These are phyloP conservation scores for Danionella dracula DNA, from an alignment of 2,797 vertebrate genomes.

Conservation along the genomic window DNA sequence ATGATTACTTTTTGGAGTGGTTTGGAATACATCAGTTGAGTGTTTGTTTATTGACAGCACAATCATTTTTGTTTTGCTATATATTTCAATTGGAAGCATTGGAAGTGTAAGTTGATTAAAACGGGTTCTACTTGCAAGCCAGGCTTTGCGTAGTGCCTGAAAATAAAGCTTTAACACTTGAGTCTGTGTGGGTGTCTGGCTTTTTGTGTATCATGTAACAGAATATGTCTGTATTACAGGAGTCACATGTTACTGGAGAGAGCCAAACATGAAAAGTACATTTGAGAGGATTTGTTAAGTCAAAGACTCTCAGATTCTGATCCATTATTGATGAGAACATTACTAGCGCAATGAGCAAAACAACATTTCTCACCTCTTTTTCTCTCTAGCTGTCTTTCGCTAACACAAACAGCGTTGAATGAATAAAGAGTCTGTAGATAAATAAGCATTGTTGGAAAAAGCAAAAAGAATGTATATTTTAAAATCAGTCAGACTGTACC, in stretches of 20 bases:
- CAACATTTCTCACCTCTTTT: neutral
- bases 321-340: conserved; percentile 35
- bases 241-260: conserved; percentile 12
- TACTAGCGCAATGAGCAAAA: conserved; percentile 11
- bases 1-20: too few relatives aligned
- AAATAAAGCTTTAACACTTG: neutral
- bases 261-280: conserved; percentile 27
- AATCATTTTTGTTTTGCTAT: too few relatives aligned
- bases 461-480: too few relatives aligned
- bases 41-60: too few relatives aligned
- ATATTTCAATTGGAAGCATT: too few relatives aligned
- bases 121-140: neutral
- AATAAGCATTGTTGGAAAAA: too few relatives aligned
- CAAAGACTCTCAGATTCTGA: conserved; percentile 22
- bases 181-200: neutral
- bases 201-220: conserved; percentile 22
- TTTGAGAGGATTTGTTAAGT: conserved; percentile 35
- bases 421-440: too few relatives aligned
- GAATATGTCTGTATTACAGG: conserved; percentile 19
- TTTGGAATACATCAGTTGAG: too few relatives aligned
- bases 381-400: neutral
- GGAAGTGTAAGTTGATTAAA: neutral
- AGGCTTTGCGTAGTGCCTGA: neutral
- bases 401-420: neutral
- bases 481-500: too few relatives aligned